Percentiles rank a stretch among this genome's conserved stretches.
These are phyloP conservation scores for Tuberolachnus salignus DNA, from an alignment of 2,888 invertebrate species.

Conservation along the genomic window DNA sequence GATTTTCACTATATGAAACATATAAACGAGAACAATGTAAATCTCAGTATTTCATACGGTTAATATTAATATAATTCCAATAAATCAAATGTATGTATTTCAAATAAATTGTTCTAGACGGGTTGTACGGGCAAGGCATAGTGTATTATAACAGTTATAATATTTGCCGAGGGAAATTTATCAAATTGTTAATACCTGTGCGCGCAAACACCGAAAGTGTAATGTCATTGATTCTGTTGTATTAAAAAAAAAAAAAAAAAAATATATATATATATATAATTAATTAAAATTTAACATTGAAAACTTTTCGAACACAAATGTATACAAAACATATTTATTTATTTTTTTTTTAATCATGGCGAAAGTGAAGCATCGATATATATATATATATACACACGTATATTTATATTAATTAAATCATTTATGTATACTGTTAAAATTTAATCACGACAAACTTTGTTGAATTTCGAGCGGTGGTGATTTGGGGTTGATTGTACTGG, in stretches of 20 bases:
- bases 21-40: too few relatives aligned
- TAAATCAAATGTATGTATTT: too few relatives aligned
- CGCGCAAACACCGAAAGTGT: too few relatives aligned
- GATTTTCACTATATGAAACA: neutral
- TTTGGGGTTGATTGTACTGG: neutral
- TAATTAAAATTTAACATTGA: neutral
- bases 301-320: neutral
- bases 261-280: too few relatives aligned
- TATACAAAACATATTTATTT: too few relatives aligned
- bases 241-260: neutral
- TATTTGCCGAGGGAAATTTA: too few relatives aligned
- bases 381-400: too few relatives aligned
- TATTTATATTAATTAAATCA: neutral
- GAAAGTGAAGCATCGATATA: neutral
- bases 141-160: too few relatives aligned
- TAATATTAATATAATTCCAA: neutral
- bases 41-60: too few relatives aligned
- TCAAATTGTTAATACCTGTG: too few relatives aligned
- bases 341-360: neutral
- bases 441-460: neutral
- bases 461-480: neutral
- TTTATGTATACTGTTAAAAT: neutral
- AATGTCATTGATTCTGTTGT: neutral
- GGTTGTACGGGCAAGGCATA: too few relatives aligned
- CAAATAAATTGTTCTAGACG: too few relatives aligned